Conservation (phyloP, 2,113 vertebrate genomes). For the Corythornis madagascariensis region DNA sequence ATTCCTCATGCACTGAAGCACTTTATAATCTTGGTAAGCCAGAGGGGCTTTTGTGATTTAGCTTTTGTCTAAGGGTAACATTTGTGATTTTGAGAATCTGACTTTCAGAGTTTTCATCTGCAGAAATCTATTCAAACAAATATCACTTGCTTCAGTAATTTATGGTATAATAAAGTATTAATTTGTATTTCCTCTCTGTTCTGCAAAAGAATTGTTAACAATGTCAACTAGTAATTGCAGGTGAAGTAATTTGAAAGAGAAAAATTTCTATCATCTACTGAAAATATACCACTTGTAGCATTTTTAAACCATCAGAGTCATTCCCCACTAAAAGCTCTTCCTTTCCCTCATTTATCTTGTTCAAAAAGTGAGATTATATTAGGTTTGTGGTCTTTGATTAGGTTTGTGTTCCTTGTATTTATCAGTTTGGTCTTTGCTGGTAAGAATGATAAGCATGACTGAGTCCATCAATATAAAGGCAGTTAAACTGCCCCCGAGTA, state of each 20-base stretch:
- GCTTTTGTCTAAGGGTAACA: background rate
- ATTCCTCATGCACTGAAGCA: slow-evolving; percentile 95
- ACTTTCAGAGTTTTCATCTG: background rate
- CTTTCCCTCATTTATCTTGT: background rate
- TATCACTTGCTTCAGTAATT: background rate
- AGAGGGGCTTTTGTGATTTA: background rate
- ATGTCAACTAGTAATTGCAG: background rate
- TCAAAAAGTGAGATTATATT: background rate
- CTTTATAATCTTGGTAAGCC: slow-evolving; percentile 94
- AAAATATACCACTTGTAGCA: background rate
- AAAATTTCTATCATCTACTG: background rate
- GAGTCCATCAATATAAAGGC: background rate
- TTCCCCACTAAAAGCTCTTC: background rate
- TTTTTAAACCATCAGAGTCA: background rate
- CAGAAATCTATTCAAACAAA: background rate
- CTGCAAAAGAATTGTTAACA: background rate
- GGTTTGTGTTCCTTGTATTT: background rate
- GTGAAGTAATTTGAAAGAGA: background rate
- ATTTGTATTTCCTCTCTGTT: background rate
- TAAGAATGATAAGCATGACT: background rate
- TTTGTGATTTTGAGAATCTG: background rate
- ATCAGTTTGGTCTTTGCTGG: background rate
- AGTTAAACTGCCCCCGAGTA: background rate
- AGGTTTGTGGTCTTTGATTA: background rate
- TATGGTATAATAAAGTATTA: background rate